Base-by-base conservation (phyloP, 2,888 invertebrate species). In the Herminia tarsipennalis region DNA sequence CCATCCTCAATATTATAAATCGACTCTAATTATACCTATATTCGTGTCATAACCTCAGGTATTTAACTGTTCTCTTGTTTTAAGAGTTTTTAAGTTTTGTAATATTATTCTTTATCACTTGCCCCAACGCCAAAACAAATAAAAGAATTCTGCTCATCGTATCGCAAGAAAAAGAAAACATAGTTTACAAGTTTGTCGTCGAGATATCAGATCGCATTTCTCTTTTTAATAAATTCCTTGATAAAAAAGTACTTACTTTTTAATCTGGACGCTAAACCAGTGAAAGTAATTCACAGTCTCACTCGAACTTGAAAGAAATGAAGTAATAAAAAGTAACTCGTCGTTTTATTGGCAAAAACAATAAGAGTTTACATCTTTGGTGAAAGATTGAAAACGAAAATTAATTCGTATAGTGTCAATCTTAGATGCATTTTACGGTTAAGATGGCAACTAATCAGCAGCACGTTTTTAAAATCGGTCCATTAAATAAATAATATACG, bases 171-270 rank as follows among this genome's bases (percentile, higher is more conserved):
- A 14, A 28, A 14, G 3, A 28, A 16, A 30, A 17, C 5, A 5
- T 6, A 16, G 22, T 6, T 3, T 20, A 14, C 2, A 18, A 18
- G 5, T 16, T 16, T 20, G 37, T 39, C 22, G 36, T 35, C 44
- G 39, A 54, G 43, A 48, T 45, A 41, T 29, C 24, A 30, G 34
- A 56, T 43, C 48, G 33, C 21, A 50, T 43, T 49, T 62, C 49
- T 52, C 56, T 62, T 63, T 57, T 44, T 24, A n/a, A n/a, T n/a
- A 56, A 59, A 59, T 56, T 48, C 52, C 41, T 58, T 44, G 37
- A 48, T 56, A 53, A 56, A 30, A n/a, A 62, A 52, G 35, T 38
- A 22, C 14, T 49, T 41, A 45, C 36, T 58, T 62, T 59, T 59
- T 56, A 54, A 41, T 41, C 45, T 43, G 40, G 45, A 38, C 45